Evolutionary conservation across 2,113 vertebrate genomes (phyloP).

Genomic region (Cichladusa arquata): DNA sequence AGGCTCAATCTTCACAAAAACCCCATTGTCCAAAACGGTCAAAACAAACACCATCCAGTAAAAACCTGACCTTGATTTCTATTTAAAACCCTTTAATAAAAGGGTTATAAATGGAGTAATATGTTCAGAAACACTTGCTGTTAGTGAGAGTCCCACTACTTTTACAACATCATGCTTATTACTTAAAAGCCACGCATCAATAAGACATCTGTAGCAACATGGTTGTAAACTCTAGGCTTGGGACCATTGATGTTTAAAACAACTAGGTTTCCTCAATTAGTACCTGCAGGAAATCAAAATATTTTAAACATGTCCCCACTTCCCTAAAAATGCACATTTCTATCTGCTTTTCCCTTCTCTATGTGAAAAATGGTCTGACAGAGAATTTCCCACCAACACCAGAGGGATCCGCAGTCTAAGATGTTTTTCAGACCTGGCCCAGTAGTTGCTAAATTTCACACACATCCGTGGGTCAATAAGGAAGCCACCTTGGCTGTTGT

Average conservation of each 20-base stretch:
- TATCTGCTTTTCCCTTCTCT: neutral
- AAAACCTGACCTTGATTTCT: constrained; percentile 30
- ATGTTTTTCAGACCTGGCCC: constrained; percentile 19
- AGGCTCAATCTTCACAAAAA: constrained; percentile 1
- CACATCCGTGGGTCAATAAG: constrained; percentile 51
- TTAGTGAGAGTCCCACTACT: neutral
- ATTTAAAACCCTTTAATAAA: constrained; percentile 38
- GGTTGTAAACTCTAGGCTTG: neutral
- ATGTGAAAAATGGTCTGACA: constrained; percentile 26
- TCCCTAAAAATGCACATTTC: neutral
- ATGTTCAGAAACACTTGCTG: constrained; percentile 1
- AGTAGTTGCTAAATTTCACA: constrained; percentile 66
- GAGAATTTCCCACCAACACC: constrained; percentile 50
- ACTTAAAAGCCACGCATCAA: neutral
- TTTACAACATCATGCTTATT: neutral
- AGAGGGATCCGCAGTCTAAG: neutral
- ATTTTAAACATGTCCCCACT: neutral
- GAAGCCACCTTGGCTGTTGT: constrained; percentile 55
- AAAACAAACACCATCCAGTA: constrained; percentile 6
- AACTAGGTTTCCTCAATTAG: neutral
- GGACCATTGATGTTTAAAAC: neutral
- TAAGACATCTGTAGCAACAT: neutral
- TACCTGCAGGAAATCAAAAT: constrained; percentile 24
- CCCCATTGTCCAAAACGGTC: neutral
- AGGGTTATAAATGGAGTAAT: constrained; percentile 12